Evolutionary conservation across 2,888 invertebrate species (phyloP), one percentile per base, ranked within the genome.

Genomic region (Elysia crispata): DNA sequence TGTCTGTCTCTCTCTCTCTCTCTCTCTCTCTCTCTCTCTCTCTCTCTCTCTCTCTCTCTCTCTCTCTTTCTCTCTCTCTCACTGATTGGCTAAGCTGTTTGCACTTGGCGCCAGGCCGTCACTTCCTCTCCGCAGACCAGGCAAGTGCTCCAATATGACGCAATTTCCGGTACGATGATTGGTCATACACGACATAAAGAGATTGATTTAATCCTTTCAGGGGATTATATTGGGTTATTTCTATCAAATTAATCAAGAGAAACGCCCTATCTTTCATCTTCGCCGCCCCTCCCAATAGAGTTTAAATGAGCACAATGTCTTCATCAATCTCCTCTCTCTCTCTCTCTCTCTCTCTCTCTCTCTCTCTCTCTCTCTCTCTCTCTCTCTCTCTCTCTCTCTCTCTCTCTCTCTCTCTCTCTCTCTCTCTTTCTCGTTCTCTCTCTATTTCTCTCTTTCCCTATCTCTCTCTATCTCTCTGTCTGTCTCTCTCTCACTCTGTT

Each of bases 21-120:
- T 60, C 20, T 23, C 60, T 60, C n/a, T 20, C 60, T 23, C 60
- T 60, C 23, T 60, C 60, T 60, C 60, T 60, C 60, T 60, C n/a
- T 23, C 60, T 60, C 23, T 20, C 60, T 60, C 60, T 8, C 60
- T 60, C 60, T 23, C n/a, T 60, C n/a, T 23, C 23, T 23, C 23
- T 23, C 60, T 23, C 60, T 23, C 60, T 23, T 23, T 23, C 60
- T 23, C 60, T 6, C 60, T 60, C 60, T 60, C 3, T 60, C 60
- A 5, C 60, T 60, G 60, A 5, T 18, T 23, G n/a, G 6, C 60
- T 18, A 5, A 3, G n/a, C 60, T 60, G 60, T 5, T 23, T 23
- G n/a, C n/a, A 60, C 20, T 23, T 18, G 3, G 8, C 60, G n/a
- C 60, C 60, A 23, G n/a, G 8, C 3, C 60, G 5, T 5, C 20